These are phyloP conservation scores for Chelidonichthys spinosus DNA, from an alignment of 2,797 vertebrate species.

Conservation along the genomic window DNA sequence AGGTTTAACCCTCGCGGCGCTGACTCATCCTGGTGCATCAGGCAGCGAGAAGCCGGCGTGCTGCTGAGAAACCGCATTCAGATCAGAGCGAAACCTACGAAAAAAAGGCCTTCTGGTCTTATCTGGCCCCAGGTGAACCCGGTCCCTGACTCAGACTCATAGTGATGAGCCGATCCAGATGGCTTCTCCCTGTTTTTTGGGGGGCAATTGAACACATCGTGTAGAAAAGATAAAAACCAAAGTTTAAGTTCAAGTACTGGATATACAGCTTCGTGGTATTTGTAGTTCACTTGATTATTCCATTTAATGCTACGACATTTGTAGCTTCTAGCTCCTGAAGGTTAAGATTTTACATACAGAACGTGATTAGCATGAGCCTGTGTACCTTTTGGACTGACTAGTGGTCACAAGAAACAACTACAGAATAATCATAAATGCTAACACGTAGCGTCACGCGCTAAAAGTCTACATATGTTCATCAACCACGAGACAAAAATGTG, in stretches of 20 bases:
- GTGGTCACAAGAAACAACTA: not conserved
- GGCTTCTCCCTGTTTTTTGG: constrained; percentile 17
- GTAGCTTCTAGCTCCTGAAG: not conserved
- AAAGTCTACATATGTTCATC: no score
- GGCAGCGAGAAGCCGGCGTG: constrained; percentile 26
- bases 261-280: not conserved
- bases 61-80: constrained; percentile 57
- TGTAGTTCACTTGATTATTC: not conserved
- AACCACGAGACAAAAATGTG: no score
- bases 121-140: constrained; percentile 25
- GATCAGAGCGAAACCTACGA: constrained; percentile 50
- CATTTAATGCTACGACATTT: not conserved
- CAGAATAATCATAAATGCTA: not conserved
- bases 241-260: not conserved
- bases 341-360: not conserved
- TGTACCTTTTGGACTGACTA: not conserved
- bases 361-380: not conserved
- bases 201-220: constrained; percentile 38
- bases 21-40: constrained; percentile 62
- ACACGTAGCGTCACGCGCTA: not conserved
- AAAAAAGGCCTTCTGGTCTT: constrained; percentile 38
- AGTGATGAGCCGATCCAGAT: constrained; percentile 38
- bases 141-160: constrained; percentile 45
- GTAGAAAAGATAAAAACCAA: not conserved
- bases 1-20: constrained; percentile 60